Evolutionary conservation across 2,113 vertebrate species (phyloP).

Genomic region (Entelurus aequoreus): DNA sequence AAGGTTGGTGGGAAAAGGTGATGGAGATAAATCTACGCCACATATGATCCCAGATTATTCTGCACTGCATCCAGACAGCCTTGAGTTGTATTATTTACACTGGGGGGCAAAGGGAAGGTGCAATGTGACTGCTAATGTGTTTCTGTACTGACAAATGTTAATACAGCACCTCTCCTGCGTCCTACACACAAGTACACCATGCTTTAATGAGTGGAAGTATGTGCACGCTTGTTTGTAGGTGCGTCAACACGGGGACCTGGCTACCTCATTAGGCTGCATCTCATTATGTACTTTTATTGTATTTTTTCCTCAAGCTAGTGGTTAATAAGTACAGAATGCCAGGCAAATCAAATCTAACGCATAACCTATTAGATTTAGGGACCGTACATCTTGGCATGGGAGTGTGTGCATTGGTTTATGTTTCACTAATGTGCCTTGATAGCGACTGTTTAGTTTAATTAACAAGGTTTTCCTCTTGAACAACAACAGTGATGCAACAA

Average conservation of each 20-base stretch:
- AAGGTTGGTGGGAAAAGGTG: conserved; percentile 5
- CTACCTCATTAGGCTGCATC: conserved; percentile 32
- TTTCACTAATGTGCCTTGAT: conserved; percentile 15
- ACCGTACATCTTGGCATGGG: neutral
- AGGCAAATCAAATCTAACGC: neutral
- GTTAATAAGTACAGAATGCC: conserved; percentile 13
- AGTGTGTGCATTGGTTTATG: neutral
- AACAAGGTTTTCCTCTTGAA: neutral
- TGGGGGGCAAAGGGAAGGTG: conserved; percentile 13
- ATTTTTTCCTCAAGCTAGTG: conserved; percentile 28
- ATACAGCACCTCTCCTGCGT: neutral
- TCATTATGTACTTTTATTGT: conserved; percentile 15
- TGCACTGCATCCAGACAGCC: conserved; percentile 8
- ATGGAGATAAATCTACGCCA: neutral
- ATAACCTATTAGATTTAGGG: neutral
- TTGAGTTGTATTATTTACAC: conserved; percentile 11
- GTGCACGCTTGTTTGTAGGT: conserved; percentile 16
- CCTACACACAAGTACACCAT: neutral
- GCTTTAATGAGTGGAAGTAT: neutral
- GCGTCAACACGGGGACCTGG: neutral
- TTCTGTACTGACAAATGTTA: neutral
- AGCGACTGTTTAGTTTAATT: conserved; percentile 12
- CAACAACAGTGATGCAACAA: conserved; percentile 4
- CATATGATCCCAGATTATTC: neutral
- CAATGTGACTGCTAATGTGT: conserved; percentile 3